These are phyloP conservation scores for Nothobranchius kuhntae DNA, from an alignment of 2,113 vertebrate species.

Conservation along the genomic window DNA sequence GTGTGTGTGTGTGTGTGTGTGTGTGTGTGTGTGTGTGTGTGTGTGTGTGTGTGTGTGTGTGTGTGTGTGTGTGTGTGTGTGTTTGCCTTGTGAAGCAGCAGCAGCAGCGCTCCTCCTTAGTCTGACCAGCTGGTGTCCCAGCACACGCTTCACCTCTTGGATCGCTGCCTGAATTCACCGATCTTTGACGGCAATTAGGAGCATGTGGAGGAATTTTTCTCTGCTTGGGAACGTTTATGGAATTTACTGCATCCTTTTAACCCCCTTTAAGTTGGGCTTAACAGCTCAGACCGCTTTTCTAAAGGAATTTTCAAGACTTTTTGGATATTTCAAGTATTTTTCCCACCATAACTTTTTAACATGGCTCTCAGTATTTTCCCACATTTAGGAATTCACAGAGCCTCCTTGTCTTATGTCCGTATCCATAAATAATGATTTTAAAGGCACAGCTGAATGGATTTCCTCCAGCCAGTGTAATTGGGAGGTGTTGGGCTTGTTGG, in stretches of 20 bases:
- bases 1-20: slow-evolving; percentile 6
- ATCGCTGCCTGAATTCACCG: slow-evolving; percentile 24
- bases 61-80: slow-evolving; percentile 16
- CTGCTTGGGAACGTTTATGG: slow-evolving; percentile 38
- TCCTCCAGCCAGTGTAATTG: slow-evolving; percentile 22
- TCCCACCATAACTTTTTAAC: not conserved
- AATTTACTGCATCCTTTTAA: slow-evolving; percentile 22
- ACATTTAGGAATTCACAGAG: not conserved
- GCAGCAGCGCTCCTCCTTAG: slow-evolving; percentile 59
- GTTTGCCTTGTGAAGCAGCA: slow-evolving; percentile 36
- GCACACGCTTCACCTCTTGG: slow-evolving; percentile 51
- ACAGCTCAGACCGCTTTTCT: not conserved
- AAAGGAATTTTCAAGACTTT: not conserved
- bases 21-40: slow-evolving; percentile 18
- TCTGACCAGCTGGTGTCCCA: slow-evolving; percentile 52
- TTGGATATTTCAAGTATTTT: too few species aligned
- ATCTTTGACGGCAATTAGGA: slow-evolving; percentile 27
- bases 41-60: slow-evolving; percentile 11
- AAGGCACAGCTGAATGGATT: slow-evolving; percentile 40
- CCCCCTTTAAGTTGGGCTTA: slow-evolving; percentile 1
- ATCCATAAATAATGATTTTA: slow-evolving; percentile 36
- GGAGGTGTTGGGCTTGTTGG: slow-evolving; percentile 41
- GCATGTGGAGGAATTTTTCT: slow-evolving; percentile 19
- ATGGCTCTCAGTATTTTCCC: not conserved
- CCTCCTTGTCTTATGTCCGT: not conserved